These are phyloP conservation scores for Patella pellucida DNA, from an alignment of 2,888 invertebrate species.

Conservation along the genomic window DNA sequence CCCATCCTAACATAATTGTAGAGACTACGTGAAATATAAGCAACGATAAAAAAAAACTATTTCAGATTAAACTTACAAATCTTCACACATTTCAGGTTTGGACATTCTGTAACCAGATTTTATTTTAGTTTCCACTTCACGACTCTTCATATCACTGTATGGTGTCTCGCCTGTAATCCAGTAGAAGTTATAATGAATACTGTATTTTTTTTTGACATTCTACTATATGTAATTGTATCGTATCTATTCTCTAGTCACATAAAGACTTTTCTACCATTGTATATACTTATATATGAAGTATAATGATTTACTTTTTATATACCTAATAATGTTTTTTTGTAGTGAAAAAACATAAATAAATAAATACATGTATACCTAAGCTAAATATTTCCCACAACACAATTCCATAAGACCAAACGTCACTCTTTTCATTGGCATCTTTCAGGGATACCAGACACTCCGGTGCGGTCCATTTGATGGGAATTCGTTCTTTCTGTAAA, in stretches of 20 bases:
- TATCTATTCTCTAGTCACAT: background rate
- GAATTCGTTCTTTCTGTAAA: slow-evolving; percentile 28
- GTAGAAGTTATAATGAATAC: background rate
- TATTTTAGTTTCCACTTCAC: slow-evolving; percentile 38
- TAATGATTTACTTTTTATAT: too few relatives aligned
- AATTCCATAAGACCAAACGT: slow-evolving; percentile 36
- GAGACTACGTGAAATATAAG: too few relatives aligned
- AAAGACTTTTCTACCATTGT: background rate
- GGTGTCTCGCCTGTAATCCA: slow-evolving; percentile 40
- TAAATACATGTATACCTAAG: slow-evolving; percentile 25
- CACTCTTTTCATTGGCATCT: slow-evolving; percentile 30
- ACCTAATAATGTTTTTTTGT: too few relatives aligned
- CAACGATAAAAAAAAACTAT: too few relatives aligned
- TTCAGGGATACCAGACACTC: slow-evolving; percentile 30
- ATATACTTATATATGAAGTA: too few relatives aligned
- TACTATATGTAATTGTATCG: background rate
- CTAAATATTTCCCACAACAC: slow-evolving; percentile 38
- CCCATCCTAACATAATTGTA: too few relatives aligned
- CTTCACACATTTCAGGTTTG: slow-evolving; percentile 49
- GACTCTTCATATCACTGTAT: slow-evolving; percentile 38
- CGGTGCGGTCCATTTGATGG: slow-evolving; percentile 35
- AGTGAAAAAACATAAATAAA: background rate
- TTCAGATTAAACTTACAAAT: slow-evolving; percentile 38
- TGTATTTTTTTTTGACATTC: background rate
- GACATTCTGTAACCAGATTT: slow-evolving; percentile 43